Evolutionary conservation across 2,797 vertebrate species (phyloP).

Genomic region (Serranus cabrilla): DNA sequence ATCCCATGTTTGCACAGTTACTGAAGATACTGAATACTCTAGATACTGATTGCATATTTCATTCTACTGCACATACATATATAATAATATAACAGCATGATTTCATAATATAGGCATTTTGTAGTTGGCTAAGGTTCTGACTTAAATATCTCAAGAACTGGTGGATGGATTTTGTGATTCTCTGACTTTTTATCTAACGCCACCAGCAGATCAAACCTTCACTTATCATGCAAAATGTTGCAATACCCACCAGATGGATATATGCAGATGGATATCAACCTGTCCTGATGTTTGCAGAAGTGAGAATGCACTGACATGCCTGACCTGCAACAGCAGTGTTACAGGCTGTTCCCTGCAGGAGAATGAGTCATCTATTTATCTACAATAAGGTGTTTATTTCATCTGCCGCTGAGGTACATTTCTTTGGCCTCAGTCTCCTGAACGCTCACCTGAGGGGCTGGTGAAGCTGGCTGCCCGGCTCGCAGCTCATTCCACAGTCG

Average conservation of each 20-base stretch:
- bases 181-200: neutral
- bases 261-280: neutral
- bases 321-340: neutral
- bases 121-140: neutral
- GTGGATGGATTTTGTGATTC: neutral
- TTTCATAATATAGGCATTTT: neutral
- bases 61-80: too few species aligned
- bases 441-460: constrained; percentile 30
- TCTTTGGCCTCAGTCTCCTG: constrained; percentile 17
- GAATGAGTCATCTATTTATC: constrained; percentile 48
- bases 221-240: neutral
- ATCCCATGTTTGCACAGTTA: neutral
- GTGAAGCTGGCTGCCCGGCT: constrained; percentile 25
- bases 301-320: neutral
- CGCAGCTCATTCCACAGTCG: constrained; percentile 66
- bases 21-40: neutral
- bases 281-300: neutral
- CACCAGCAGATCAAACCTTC: too few species aligned
- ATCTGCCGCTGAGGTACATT: constrained; percentile 27
- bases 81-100: too few species aligned
- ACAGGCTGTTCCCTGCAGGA: constrained; percentile 22
- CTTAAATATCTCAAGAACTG: neutral
- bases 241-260: neutral
- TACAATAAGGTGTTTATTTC: constrained; percentile 16
- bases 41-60: too few species aligned